A percentile compares a stretch with the other conserved stretches of the same genome.
phyloP scores from a whole-genome alignment of 2,888 invertebrate genomes.

The Tyria jacobaeae region DNA sequence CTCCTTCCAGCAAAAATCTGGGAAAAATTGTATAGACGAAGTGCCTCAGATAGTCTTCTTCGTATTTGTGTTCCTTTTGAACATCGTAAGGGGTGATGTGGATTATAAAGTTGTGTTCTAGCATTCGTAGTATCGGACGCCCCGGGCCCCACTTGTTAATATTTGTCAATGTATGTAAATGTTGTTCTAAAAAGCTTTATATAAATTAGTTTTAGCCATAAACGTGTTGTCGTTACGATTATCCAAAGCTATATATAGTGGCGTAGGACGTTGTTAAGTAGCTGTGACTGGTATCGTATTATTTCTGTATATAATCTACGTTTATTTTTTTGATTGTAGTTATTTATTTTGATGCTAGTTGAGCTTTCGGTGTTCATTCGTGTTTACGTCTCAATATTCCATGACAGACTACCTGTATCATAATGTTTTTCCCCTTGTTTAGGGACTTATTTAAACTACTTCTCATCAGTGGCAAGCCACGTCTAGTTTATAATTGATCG shows the following conservation, averaged over 20 bases:
- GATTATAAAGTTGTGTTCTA: conserved; percentile 37
- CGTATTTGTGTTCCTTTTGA: conserved; percentile 37
- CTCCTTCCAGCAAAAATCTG: conserved; percentile 28
- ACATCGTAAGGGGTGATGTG: conserved; percentile 26
- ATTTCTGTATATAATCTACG: conserved; percentile 73
- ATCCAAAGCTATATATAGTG: conserved; percentile 82
- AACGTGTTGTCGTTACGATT: conserved; percentile 75
- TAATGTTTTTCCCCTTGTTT: conserved; percentile 49
- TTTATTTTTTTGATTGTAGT: conserved; percentile 73
- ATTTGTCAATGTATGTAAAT: conserved; percentile 80
- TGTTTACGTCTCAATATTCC: conserved; percentile 68
- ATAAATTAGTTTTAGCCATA: conserved; percentile 82
- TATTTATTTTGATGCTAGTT: conserved; percentile 80
- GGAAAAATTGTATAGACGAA: conserved; percentile 32
- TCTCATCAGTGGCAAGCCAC: conserved; percentile 31
- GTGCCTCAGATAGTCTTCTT: conserved; percentile 50
- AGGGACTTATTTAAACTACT: conserved; percentile 43
- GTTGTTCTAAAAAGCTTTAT: conserved; percentile 85
- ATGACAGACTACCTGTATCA: conserved; percentile 72
- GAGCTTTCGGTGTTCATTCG: conserved; percentile 73
- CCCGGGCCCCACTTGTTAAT: conserved; percentile 66
- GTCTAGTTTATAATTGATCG: conserved; percentile 39
- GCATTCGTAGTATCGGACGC: conserved; percentile 51
- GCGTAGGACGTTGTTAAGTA: conserved; percentile 73
- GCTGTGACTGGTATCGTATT: conserved; percentile 65